phyloP scores from a whole-genome alignment of 2,888 invertebrate species.

The Hydriomena furcata region DNA sequence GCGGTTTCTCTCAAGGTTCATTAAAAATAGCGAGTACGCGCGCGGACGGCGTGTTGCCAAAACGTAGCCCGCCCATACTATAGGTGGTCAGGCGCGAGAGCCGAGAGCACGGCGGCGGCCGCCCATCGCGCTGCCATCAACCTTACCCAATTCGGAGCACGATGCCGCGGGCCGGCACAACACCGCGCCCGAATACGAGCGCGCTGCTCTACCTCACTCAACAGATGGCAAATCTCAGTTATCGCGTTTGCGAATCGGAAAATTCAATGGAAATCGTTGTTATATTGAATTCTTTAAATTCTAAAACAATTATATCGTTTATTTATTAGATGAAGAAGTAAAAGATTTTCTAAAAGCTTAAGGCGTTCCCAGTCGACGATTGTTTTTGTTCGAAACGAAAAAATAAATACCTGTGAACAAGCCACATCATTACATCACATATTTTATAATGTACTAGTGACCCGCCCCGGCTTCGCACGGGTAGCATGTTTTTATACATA shows the following conservation, averaged over 20 bases:
- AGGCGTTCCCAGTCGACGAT: too few relatives aligned
- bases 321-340: neutral
- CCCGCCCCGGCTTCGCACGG: too few relatives aligned
- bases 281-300: neutral
- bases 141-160: conserved; percentile 62
- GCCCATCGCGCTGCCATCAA: conserved; percentile 51
- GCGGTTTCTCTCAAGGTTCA: conserved; percentile 80
- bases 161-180: conserved; percentile 23
- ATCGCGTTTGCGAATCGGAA: conserved; percentile 10
- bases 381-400: too few relatives aligned
- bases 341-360: too few relatives aligned
- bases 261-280: conserved; percentile 6
- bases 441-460: too few relatives aligned
- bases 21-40: conserved; percentile 69
- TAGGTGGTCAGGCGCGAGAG: conserved; percentile 50
- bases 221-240: conserved; percentile 13
- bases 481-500: too few relatives aligned
- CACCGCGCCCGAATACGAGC: conserved; percentile 18
- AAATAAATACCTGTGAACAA: too few relatives aligned
- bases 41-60: conserved; percentile 74
- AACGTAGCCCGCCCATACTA: conserved; percentile 73
- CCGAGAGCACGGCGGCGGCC: conserved; percentile 44
- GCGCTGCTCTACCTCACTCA: conserved; percentile 12
- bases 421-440: too few relatives aligned
- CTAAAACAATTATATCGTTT: neutral